Conservation (phyloP, 1,140 invertebrate species). For the Zaprionus lachaisei region DNA sequence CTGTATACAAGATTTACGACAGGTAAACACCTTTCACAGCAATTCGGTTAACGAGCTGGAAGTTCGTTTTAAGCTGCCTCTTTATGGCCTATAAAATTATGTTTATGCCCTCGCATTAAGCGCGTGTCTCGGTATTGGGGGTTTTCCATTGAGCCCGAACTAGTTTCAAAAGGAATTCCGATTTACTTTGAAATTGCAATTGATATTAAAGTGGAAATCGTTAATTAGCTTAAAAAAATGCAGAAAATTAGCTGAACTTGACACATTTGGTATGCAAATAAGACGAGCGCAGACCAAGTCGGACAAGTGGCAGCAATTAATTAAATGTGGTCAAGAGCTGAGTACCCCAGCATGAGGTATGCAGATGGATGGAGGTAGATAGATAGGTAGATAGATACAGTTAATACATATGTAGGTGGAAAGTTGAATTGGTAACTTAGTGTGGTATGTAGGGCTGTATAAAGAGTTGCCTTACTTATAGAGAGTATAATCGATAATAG, state of each 20-base stretch:
- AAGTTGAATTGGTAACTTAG: neutral
- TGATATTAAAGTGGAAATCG: neutral
- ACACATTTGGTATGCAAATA: conserved; percentile 70
- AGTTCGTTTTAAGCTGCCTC: neutral
- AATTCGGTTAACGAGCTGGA: neutral
- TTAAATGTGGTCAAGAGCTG: neutral
- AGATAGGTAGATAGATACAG: neutral
- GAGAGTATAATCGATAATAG: too few relatives aligned
- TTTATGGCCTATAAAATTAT: neutral
- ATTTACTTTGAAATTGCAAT: neutral
- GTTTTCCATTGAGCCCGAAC: neutral
- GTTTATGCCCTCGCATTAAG: conserved; percentile 6
- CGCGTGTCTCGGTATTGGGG: neutral
- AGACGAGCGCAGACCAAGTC: conserved; percentile 33
- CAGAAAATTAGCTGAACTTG: conserved; percentile 44
- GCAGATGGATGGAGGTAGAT: neutral
- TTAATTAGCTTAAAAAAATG: conserved; percentile 6
- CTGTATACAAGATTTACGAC: neutral
- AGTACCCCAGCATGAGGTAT: neutral
- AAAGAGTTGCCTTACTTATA: too few relatives aligned
- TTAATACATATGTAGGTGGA: neutral
- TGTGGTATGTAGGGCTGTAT: too few relatives aligned
- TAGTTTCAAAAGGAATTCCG: neutral
- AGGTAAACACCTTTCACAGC: conserved; percentile 1
- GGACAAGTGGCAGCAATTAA: conserved; percentile 38